Percentiles rank a stretch among this genome's conserved stretches.
Conservation (phyloP, 2,797 vertebrate genomes). For the Hypotaenidia philippensis region DNA sequence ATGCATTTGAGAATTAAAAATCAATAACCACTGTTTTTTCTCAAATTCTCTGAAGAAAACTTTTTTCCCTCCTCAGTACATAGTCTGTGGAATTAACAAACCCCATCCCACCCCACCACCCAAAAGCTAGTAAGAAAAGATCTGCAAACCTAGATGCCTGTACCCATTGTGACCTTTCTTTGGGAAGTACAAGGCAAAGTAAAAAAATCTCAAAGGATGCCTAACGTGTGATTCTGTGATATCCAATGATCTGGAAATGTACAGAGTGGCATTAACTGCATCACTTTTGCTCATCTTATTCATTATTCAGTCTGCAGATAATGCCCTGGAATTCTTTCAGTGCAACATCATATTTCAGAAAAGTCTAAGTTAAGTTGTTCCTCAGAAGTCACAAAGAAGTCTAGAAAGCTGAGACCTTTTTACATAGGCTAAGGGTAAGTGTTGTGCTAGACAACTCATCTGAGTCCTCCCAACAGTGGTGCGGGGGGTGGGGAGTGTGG, state of each 20-base stretch:
- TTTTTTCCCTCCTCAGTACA: neutral
- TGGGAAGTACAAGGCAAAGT: neutral
- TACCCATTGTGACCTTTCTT: neutral
- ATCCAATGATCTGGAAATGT: neutral
- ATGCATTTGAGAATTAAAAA: neutral
- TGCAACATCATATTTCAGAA: neutral
- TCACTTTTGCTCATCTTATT: neutral
- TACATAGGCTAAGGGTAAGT: neutral
- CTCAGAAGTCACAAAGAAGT: neutral
- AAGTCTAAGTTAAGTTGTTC: neutral
- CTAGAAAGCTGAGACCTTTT: neutral
- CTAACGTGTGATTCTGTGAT: no score
- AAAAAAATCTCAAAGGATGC: neutral
- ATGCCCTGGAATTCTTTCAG: neutral
- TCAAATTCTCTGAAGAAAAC: neutral
- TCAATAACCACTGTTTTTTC: neutral
- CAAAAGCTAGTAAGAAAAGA: neutral
- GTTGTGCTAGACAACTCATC: slow-evolving; percentile 32
- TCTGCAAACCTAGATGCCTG: neutral
- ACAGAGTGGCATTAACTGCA: neutral
- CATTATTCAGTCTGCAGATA: neutral
- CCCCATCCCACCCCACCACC: neutral
- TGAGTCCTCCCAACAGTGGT: slow-evolving; percentile 12
- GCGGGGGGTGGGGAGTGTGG: neutral
- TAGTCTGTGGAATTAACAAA: neutral